Percentiles rank a stretch among this genome's conserved stretches.
Conservation (phyloP, 2,888 invertebrate species). For the Aelia acuminata region DNA sequence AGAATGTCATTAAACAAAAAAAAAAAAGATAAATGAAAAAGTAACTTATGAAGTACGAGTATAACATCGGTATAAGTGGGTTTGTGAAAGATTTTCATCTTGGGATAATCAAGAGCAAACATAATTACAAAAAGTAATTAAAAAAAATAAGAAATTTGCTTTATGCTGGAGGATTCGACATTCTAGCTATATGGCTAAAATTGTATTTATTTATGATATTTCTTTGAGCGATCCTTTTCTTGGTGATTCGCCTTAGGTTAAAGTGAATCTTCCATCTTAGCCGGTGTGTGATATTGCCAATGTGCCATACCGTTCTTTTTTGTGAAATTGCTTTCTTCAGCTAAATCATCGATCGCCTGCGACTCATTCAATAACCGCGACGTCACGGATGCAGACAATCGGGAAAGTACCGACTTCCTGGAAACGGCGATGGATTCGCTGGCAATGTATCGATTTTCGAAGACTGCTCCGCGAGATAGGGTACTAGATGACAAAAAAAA, state of each 20-base stretch:
- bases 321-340: slow-evolving; percentile 37
- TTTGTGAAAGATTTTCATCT: too few species aligned
- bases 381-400: slow-evolving; percentile 38
- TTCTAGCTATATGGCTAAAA: too few species aligned
- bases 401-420: slow-evolving; percentile 6
- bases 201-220: too few species aligned
- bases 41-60: too few species aligned
- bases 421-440: slow-evolving; percentile 20
- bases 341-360: slow-evolving; percentile 17
- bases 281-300: not conserved
- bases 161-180: too few species aligned
- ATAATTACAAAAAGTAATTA: too few species aligned
- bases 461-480: not conserved
- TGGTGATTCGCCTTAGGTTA: not conserved
- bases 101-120: too few species aligned
- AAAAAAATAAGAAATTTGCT: too few species aligned
- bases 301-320: slow-evolving; percentile 9
- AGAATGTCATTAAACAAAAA: too few species aligned
- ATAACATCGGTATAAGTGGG: too few species aligned
- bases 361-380: slow-evolving; percentile 23
- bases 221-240: not conserved
- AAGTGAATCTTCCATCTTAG: not conserved
- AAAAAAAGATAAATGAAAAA: too few species aligned
- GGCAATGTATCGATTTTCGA: slow-evolving; percentile 41
- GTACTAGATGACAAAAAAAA: not conserved